Percentiles rank a stretch among this genome's conserved stretches.
Evolutionary conservation across 2,888 invertebrate genomes (phyloP).

Genomic region (Dendrolimus pini): DNA sequence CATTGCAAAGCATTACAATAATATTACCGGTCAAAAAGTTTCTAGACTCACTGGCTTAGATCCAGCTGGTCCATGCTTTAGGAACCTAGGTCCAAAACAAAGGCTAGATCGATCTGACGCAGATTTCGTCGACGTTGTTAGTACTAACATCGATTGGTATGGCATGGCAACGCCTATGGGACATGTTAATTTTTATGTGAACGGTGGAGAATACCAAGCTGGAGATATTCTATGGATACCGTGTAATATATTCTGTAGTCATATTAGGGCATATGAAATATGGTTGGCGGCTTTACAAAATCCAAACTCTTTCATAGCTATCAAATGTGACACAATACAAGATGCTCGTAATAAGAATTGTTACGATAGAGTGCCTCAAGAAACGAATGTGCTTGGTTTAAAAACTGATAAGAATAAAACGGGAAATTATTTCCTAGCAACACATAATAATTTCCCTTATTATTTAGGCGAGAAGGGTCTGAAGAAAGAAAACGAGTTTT

Average conservation of each 20-base stretch:
- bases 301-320: slow-evolving; percentile 33
- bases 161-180: slow-evolving; percentile 54
- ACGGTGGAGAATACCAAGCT: slow-evolving; percentile 53
- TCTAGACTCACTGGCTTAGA: slow-evolving; percentile 45
- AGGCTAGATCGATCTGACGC: slow-evolving; percentile 48
- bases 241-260: slow-evolving; percentile 36
- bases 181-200: slow-evolving; percentile 54
- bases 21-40: slow-evolving; percentile 38
- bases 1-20: slow-evolving; percentile 42
- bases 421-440: slow-evolving; percentile 38
- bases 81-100: slow-evolving; percentile 42
- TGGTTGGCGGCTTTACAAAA: slow-evolving; percentile 37
- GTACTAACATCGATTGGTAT: slow-evolving; percentile 50
- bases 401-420: slow-evolving; percentile 26
- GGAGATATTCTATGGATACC: slow-evolving; percentile 31
- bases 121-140: slow-evolving; percentile 46
- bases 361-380: slow-evolving; percentile 28
- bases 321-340: slow-evolving; percentile 39
- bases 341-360: slow-evolving; percentile 36
- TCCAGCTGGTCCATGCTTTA: slow-evolving; percentile 55
- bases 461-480: slow-evolving; percentile 47
- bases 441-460: slow-evolving; percentile 39
- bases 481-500: slow-evolving; percentile 36
- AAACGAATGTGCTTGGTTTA: slow-evolving; percentile 33
- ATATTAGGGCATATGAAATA: slow-evolving; percentile 27